Evolutionary conservation across 2,113 vertebrate genomes (phyloP), one percentile per base, ranked within the genome.

Genomic region (Chaetorhynchus papuensis): DNA sequence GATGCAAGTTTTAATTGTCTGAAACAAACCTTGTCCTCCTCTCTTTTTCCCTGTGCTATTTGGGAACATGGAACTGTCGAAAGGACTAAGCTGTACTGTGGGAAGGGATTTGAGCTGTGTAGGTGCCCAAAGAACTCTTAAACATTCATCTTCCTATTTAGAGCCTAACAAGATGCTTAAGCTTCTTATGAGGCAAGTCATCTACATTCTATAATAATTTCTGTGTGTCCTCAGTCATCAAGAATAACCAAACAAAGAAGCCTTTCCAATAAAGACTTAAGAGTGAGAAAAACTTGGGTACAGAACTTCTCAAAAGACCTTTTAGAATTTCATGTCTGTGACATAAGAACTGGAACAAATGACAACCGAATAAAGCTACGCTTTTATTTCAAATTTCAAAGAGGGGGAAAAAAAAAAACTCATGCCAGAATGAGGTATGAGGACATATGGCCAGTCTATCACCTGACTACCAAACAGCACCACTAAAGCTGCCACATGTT

Each of bases 381-480:
- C 30, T 92, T 93, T 71, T 85, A 82, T 52, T 89, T 84, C 41
- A 78, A 60, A 71, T 82, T 91, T 89, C 72, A 64, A 91, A 68
- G 47, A 5, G 44, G 6, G 5, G 5, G 1, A 0, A 0, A 3
- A 3, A 24, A 47, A 44, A 30, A 35, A 39, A 6, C 81, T 93
- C 33, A 65, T 39, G 87, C 72, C 94, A 96, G 91, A 97, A 96
- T 91, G 90, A 95, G 96, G 93, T 95, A 95, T 7, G 87, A 93
- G 93, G 93, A 93, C 94, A 94, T 95, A 96, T 96, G 95, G 93
- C 87, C 94, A 95, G 95, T 96, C 96, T 97, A 96, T 95, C 95
- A 96, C 94, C 95, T 95, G 91, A 96, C 95, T 95, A 95, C 87
- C 94, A 94, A 89, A 88, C 94, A 95, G 75, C 90, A 84, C 70